A percentile compares a stretch with the other conserved stretches of the same genome.
Conservation (phyloP, 2,888 invertebrate genomes). For the Argyresthia goedartella region DNA sequence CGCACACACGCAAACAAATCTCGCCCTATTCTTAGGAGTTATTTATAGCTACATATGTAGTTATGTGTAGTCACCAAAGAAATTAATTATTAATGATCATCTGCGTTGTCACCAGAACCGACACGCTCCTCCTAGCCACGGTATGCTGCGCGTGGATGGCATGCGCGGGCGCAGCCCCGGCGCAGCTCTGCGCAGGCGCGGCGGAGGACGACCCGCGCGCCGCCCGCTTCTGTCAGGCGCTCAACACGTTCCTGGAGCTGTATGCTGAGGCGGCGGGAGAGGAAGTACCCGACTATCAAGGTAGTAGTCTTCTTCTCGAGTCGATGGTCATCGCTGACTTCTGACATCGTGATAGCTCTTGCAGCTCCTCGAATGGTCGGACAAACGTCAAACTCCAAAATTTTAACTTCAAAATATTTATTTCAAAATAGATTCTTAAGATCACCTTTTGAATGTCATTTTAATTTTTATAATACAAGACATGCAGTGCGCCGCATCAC, state of each 20-base stretch:
- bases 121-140: constrained; percentile 37
- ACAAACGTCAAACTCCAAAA: no score
- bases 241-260: constrained; percentile 75
- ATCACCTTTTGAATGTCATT: no score
- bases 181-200: constrained; percentile 72
- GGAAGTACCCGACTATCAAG: constrained; percentile 67
- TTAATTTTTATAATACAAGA: no score
- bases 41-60: no score
- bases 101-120: constrained; percentile 25
- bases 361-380: no score
- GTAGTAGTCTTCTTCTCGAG: constrained; percentile 18
- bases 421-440: no score
- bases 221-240: constrained; percentile 74
- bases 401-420: no score
- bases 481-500: no score
- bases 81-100: neutral
- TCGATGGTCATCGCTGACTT: neutral
- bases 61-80: no score
- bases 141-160: constrained; percentile 34
- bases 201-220: constrained; percentile 74
- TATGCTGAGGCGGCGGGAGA: constrained; percentile 73
- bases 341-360: no score
- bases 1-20: no score
- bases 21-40: no score
- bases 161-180: constrained; percentile 42